These are phyloP conservation scores for Tricholauxania praeusta DNA, from an alignment of 2,888 invertebrate species.

Conservation along the genomic window DNA sequence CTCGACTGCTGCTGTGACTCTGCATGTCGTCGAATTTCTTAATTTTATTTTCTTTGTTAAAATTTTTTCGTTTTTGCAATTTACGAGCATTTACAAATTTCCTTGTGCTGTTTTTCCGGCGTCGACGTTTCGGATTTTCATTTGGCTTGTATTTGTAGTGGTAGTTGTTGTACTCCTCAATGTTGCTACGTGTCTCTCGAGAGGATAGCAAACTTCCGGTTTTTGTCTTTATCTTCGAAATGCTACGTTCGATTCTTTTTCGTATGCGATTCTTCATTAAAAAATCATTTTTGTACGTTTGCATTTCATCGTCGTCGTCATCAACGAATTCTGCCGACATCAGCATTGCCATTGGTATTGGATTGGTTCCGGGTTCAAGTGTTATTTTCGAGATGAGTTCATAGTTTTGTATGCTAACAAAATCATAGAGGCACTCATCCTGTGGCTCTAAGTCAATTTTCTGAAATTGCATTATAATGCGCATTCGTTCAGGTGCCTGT, in stretches of 20 bases:
- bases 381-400: slow-evolving; percentile 57
- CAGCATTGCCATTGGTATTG: slow-evolving; percentile 59
- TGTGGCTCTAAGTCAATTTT: slow-evolving; percentile 81
- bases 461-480: slow-evolving; percentile 78
- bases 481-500: slow-evolving; percentile 74
- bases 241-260: slow-evolving; percentile 25
- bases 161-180: slow-evolving; percentile 9
- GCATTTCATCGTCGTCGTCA: slow-evolving; percentile 35
- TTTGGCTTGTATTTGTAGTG: slow-evolving; percentile 39
- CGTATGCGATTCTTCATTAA: slow-evolving; percentile 11
- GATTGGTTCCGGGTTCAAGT: slow-evolving; percentile 57
- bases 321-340: slow-evolving; percentile 47
- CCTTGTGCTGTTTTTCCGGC: slow-evolving; percentile 47
- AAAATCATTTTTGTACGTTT: background rate
- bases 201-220: background rate
- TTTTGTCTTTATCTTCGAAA: background rate
- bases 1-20: slow-evolving; percentile 13
- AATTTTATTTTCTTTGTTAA: slow-evolving; percentile 33
- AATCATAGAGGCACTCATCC: slow-evolving; percentile 84
- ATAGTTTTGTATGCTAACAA: slow-evolving; percentile 73
- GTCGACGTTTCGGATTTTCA: slow-evolving; percentile 51
- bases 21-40: background rate
- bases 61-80: background rate
- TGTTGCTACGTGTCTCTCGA: slow-evolving; percentile 32
- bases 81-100: slow-evolving; percentile 42